Evolutionary conservation across 2,113 vertebrate genomes (phyloP), one percentile per base, ranked within the genome.

Genomic region (Seriola aureovittata): DNA sequence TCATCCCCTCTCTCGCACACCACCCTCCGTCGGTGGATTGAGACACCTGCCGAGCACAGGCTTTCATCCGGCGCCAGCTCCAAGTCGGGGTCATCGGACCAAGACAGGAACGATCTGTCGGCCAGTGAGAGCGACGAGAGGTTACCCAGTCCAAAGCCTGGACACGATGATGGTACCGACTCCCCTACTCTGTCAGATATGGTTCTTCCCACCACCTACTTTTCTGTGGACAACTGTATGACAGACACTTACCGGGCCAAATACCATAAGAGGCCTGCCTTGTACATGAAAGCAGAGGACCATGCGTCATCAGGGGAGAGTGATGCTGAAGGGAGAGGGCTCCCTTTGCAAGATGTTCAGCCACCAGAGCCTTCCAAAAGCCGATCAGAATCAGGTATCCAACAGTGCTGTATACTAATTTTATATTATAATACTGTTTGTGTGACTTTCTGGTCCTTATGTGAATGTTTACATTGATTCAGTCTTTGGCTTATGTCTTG

Each of bases 191-290:
- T 86, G 34, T 88, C 88, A 0, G 96, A 96, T 1, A 84, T 85
- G 8, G 80, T 93, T 71, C 93, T 96, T 8, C 95, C 97, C 23
- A 99, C 97, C 0, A 99, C 97, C 7, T 99, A 98, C 74, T 99
- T 99, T 85, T 97, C 97, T 0, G 98, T 99, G 59, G 98, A 99
- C 67, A 95, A 93, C 85, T 99, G 98, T 89, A 99, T 99, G 98
- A 99, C 97, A 2, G 98, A 99, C 91, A 98, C 97, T 0, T 99
- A 99, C 77, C 96, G 98, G 86, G 79, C 97, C 78, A 98, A 98
- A 85, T 99, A 98, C 87, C 96, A 98, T 54, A 97, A 97, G 84
- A 96, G 93, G 90, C 94, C 97, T 32, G 96, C 90, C 67, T 88
- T 96, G 48, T 92, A 93, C 85, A 70, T 76, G 91, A 93, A 86